A percentile compares a stretch with the other conserved stretches of the same genome.
Evolutionary conservation across 2,113 vertebrate species (phyloP).

Genomic region (Cygnus atratus): DNA sequence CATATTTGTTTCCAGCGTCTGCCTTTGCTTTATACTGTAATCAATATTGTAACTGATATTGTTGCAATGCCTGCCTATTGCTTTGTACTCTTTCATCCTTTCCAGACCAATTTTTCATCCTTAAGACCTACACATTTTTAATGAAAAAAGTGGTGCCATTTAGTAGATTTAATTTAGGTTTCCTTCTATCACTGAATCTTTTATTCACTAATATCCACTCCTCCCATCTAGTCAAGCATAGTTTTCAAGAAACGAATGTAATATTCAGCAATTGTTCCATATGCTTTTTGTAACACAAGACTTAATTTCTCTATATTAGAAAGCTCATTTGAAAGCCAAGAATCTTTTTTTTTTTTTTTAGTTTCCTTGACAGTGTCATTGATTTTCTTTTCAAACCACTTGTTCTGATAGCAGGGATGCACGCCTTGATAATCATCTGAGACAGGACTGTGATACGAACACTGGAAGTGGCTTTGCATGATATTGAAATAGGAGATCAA

Average conservation of each 20-base stretch:
- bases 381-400: not conserved
- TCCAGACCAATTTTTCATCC: not conserved
- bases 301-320: not conserved
- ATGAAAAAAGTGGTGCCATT: not conserved
- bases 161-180: not conserved
- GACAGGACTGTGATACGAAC: not conserved
- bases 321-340: not conserved
- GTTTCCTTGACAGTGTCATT: not conserved
- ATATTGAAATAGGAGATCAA: not conserved
- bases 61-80: not conserved
- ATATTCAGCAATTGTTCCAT: not conserved
- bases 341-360: not conserved
- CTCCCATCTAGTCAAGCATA: not conserved
- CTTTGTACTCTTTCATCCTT: not conserved
- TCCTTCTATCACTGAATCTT: not conserved
- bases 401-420: not conserved
- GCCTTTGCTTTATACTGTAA: not conserved
- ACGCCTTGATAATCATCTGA: not conserved
- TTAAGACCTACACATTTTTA: not conserved
- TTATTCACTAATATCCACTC: not conserved
- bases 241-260: not conserved
- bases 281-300: not conserved
- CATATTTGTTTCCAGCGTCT: not conserved
- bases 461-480: not conserved
- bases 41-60: not conserved